Evolutionary conservation across 1,140 invertebrate genomes (phyloP).

Genomic region (Xylocopa sonorina): DNA sequence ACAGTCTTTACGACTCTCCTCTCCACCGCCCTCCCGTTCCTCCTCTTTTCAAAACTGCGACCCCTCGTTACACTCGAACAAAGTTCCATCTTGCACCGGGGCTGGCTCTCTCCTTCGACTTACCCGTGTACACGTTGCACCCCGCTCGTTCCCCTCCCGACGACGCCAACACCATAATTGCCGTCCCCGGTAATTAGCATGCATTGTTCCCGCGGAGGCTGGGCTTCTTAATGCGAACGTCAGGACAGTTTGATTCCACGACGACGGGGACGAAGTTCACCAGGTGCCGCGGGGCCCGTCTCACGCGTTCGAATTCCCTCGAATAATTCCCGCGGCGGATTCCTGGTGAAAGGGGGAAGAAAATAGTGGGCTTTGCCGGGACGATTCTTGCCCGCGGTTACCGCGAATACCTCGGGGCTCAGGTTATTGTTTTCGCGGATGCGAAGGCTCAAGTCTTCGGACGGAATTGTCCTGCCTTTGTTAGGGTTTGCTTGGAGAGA

Average conservation of each 20-base stretch:
- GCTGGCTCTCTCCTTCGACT: background rate
- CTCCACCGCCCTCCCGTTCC: too few species aligned
- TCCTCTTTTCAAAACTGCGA: constrained; percentile 14
- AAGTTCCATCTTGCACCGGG: background rate
- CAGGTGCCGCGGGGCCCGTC: constrained; percentile 16
- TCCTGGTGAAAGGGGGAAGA: constrained; percentile 13
- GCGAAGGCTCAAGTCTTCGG: background rate
- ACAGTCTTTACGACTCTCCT: constrained; percentile 30
- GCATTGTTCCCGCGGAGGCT: constrained; percentile 23
- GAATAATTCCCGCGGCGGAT: constrained; percentile 18
- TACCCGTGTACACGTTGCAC: too few species aligned
- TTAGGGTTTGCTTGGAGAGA: background rate
- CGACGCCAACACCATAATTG: constrained; percentile 18
- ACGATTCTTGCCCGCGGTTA: background rate
- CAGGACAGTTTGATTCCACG: constrained; percentile 26
- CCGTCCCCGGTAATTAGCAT: constrained; percentile 51
- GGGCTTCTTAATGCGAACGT: constrained; percentile 45
- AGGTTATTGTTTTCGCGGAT: constrained; percentile 42
- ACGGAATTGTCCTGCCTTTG: background rate
- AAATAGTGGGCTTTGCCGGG: constrained; percentile 8
- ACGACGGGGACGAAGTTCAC: constrained; percentile 12
- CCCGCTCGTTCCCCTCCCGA: background rate
- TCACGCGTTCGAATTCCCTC: constrained; percentile 36
- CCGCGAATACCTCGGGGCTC: background rate
- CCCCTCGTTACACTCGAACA: constrained; percentile 31